phyloP scores from a whole-genome alignment of 2,797 vertebrate species.

The Tapirus indicus region DNA sequence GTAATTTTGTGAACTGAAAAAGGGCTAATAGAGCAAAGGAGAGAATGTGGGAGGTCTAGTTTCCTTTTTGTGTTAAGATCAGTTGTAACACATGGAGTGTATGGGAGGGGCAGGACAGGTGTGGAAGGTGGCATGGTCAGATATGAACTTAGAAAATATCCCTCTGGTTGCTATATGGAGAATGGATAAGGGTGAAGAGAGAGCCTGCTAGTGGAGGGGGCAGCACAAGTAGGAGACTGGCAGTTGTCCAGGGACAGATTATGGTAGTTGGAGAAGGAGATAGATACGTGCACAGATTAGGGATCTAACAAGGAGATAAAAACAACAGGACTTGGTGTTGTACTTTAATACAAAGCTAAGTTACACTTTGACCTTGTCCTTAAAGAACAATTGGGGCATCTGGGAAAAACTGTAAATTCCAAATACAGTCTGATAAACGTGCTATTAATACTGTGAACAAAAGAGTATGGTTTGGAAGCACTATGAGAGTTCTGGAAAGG shows the following conservation, averaged over 20 bases:
- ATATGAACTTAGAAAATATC: background rate
- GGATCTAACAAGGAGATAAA: background rate
- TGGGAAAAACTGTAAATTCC: slow-evolving; percentile 32
- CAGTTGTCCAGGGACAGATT: background rate
- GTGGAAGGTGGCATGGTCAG: background rate
- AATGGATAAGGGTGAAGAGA: background rate
- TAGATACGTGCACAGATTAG: background rate
- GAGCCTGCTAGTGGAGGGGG: background rate
- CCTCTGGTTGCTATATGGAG: background rate
- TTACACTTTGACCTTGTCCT: background rate
- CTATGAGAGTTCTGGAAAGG: background rate
- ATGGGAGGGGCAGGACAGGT: background rate
- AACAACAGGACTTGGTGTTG: background rate
- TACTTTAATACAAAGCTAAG: background rate
- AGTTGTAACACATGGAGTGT: background rate
- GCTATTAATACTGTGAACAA: background rate
- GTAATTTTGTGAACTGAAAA: background rate
- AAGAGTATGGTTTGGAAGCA: background rate
- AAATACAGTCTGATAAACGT: background rate
- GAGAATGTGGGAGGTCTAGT: background rate
- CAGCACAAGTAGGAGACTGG: background rate
- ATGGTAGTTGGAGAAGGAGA: background rate
- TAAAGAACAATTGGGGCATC: background rate
- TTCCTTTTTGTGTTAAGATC: background rate
- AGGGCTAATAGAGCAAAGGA: background rate